Evolutionary conservation across 2,113 vertebrate genomes (phyloP), one percentile per base, ranked within the genome.

Genomic region (Sorex araneus): DNA sequence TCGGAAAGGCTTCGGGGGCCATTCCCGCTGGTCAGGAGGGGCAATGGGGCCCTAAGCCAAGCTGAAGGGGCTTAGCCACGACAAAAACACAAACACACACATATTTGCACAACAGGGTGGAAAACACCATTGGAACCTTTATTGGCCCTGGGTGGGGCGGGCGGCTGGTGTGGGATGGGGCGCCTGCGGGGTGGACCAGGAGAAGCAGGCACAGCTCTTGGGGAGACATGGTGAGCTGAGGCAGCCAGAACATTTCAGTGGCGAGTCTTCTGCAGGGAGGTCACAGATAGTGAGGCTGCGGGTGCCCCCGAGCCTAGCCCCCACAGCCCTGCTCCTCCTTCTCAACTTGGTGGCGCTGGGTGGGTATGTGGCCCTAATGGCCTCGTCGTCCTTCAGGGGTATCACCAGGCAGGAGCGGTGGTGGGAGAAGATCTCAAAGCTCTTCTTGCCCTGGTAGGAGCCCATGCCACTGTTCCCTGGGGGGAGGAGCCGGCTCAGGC

Each of bases 381-480:
- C 15, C 0, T 91, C 74, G 78, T 99, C 99, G 97, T 98, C 97
- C 66, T 71, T 96, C 93, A 99, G 97, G 12, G 98, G 97, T 95
- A 97, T 98, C 47, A 99, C 64, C 30, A 99, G 97, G 95, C 99
- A 99, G 5, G 98, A 87, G 0, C 98, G 98, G 57, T 84, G 97
- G 97, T 99, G 99, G 78, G 99, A 99, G 91, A 99, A 98, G 93
- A 97, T 98, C 80, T 99, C 97, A 4, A 99, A 99, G 94, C 97
- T 98, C 97, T 98, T 96, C 91, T 95, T 98, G 78, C 99, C 98
- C 0, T 98, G 98, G 95, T 99, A 99, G 64, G 95, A 79, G 0
- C 99, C 99, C 98, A 99, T 99, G 40, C 99, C 99, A 0, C 99
- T 99, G 95, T 98, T 93, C 43, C 99, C 99, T 99, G 97, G 0